Evolutionary conservation across 2,888 invertebrate species (phyloP), one percentile per base, ranked within the genome.

Genomic region (Xanthorhoe spadicearia): DNA sequence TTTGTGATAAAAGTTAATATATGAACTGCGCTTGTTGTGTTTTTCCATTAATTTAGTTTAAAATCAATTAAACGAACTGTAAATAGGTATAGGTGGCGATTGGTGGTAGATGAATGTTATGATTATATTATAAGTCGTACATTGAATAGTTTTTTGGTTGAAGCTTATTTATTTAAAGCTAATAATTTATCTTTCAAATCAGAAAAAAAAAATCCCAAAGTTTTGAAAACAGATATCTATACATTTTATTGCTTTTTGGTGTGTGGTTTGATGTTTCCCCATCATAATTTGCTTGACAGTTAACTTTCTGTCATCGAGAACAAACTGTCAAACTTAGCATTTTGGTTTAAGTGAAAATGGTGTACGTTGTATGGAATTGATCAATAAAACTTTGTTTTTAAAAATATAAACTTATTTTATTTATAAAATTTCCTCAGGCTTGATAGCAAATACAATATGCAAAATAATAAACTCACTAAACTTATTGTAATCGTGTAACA

Each of bases 281-380:
- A 10, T 17, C 19, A n/a, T n/a, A 2, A 6, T 15, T 28, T 49
- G 1, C 18, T 38, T 43, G 5, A 38, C 13, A n/a, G 13, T 51
- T 51, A 0, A 13, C 13, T 28, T 32, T 50, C 15, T 59, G 23
- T 59, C 51, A 43, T 59, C 56, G 15, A 61, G 63, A 83, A 80
- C 79, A 81, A 81, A 80, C 70, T 74, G 69, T 73, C 71, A 67
- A 73, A 53, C 53, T 74, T 74, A 74, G 65, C 71, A 70, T 72
- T 76, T 79, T 60, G 64, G 74, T 82, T 69, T 85, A 87, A 85
- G 86, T 68, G 79, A 82, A 85, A 88, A 82, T 85, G 83, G 78
- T 83, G 78, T 77, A 80, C 73, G 80, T 77, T 84, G 83, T 81
- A 82, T 84, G 89, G 83, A 85, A 87, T 85, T 86, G 83, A 85